These are phyloP conservation scores for Neodiprion pinetum DNA, from an alignment of 1,140 invertebrate genomes.

Conservation along the genomic window DNA sequence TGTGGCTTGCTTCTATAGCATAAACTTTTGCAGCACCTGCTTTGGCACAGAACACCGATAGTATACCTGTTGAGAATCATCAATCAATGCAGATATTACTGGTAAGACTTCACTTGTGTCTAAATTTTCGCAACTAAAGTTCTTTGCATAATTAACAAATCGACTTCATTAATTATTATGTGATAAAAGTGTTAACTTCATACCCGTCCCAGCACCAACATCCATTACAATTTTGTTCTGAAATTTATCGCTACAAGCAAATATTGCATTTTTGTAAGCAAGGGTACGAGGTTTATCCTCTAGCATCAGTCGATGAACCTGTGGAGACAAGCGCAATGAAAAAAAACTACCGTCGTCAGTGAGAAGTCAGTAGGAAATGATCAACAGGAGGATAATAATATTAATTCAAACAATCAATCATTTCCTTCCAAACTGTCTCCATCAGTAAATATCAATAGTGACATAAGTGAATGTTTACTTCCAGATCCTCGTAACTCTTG, in stretches of 20 bases:
- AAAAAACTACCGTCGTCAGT: no score
- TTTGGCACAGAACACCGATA: slow-evolving; percentile 95
- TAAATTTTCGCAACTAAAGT: background rate
- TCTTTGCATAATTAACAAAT: background rate
- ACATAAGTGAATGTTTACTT: slow-evolving; percentile 36
- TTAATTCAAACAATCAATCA: no score
- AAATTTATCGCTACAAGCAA: slow-evolving; percentile 75
- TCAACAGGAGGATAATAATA: no score
- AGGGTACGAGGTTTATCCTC: slow-evolving; percentile 88
- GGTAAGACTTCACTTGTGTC: slow-evolving; percentile 9
- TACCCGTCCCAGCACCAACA: slow-evolving; percentile 87
- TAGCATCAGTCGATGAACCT: slow-evolving; percentile 83
- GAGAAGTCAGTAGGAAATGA: no score
- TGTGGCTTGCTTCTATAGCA: slow-evolving; percentile 90
- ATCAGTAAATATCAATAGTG: slow-evolving; percentile 22
- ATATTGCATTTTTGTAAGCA: slow-evolving; percentile 90
- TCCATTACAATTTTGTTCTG: slow-evolving; percentile 87
- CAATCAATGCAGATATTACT: background rate
- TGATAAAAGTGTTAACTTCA: slow-evolving; percentile 14
- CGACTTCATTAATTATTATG: background rate
- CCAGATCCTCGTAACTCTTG: slow-evolving; percentile 47
- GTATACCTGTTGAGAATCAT: slow-evolving; percentile 71
- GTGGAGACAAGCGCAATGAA: slow-evolving; percentile 21
- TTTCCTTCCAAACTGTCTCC: background rate
- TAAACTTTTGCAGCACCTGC: slow-evolving; percentile 91